Conservation (phyloP, 1,140 invertebrate species). For the Cyclargus thomasi region DNA sequence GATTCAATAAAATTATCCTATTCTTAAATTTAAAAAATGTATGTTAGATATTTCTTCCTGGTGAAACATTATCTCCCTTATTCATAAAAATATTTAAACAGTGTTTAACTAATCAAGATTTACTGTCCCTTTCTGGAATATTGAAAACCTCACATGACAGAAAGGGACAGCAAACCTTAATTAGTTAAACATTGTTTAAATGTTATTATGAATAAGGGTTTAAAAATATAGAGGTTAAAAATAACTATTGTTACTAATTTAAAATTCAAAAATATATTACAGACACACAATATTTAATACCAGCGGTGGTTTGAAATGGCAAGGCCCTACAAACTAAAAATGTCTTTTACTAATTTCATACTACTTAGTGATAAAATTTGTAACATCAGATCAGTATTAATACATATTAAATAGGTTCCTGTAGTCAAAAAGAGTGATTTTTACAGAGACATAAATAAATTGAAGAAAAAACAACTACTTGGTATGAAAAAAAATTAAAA, state of each 20-base stretch:
- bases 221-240: neutral
- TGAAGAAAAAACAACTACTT: too few species aligned
- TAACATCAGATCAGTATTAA: neutral
- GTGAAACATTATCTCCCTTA: neutral
- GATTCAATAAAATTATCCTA: neutral
- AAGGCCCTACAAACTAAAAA: conserved; percentile 2
- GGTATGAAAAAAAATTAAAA: too few species aligned
- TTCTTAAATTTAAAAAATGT: neutral
- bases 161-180: too few species aligned
- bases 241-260: too few species aligned
- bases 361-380: neutral
- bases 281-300: neutral
- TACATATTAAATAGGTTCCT: neutral
- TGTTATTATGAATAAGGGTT: too few species aligned
- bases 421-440: neutral
- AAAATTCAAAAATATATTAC: neutral
- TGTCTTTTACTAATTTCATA: neutral
- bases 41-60: neutral
- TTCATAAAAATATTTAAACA: too few species aligned
- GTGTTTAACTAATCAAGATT: too few species aligned
- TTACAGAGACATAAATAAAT: neutral
- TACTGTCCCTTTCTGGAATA: too few species aligned
- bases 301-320: neutral
- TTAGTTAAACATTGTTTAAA: too few species aligned
- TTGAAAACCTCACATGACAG: too few species aligned